Conservation (phyloP, 2,888 invertebrate species). For the Brachycybe producta region DNA sequence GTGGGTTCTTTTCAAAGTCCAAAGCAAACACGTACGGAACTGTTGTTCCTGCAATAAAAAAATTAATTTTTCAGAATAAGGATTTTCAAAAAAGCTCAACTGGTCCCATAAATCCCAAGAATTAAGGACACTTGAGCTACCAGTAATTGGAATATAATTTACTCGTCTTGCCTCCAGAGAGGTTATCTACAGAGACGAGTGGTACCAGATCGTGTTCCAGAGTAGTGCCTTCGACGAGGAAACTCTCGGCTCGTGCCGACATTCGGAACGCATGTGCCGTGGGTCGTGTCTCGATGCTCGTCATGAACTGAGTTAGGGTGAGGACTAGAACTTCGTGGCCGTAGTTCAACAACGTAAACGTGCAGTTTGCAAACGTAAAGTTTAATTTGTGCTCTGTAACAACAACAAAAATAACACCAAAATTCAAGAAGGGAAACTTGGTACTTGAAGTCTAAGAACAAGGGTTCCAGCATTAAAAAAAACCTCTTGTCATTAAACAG, state of each 20-base stretch:
- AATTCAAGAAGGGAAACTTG: no score
- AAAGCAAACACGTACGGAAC: conserved; percentile 56
- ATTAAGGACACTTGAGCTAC: not conserved
- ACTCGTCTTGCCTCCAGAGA: conserved; percentile 37
- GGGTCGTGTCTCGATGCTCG: conserved; percentile 53
- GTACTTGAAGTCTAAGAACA: no score
- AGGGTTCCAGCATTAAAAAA: no score
- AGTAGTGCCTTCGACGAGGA: conserved; percentile 59
- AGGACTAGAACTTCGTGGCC: conserved; percentile 53
- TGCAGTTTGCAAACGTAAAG: conserved; percentile 58
- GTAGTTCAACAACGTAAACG: conserved; percentile 51
- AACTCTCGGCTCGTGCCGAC: conserved; percentile 56
- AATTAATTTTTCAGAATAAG: conserved; percentile 1
- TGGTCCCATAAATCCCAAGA: not conserved
- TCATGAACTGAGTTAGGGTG: conserved; percentile 56
- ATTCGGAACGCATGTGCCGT: conserved; percentile 53
- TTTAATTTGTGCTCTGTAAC: conserved; percentile 60
- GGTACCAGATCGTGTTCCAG: conserved; percentile 58
- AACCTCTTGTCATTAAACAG: no score
- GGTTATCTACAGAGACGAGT: conserved; percentile 49
- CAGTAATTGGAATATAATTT: no score
- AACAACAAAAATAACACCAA: conserved; percentile 23
- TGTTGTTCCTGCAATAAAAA: conserved; percentile 40
- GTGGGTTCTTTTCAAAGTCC: conserved; percentile 58
- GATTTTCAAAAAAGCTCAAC: not conserved